A percentile compares a stretch with the other conserved stretches of the same genome.
Conservation (phyloP, 1,140 invertebrate species). For the Drosophila rufa region DNA sequence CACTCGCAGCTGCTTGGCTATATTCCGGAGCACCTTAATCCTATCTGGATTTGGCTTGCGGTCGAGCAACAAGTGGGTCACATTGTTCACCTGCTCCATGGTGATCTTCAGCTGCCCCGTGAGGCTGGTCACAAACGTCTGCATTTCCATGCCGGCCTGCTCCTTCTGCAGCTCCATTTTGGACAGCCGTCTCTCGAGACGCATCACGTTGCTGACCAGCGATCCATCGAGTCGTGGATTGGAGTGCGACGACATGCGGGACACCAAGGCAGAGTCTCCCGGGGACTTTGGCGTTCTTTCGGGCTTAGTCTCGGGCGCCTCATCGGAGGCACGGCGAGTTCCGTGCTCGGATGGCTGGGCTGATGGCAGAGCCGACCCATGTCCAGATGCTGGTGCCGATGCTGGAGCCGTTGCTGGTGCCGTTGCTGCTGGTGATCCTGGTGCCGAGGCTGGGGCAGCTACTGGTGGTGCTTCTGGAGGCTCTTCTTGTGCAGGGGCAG, state of each 20-base stretch:
- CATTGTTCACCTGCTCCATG: constrained; percentile 73
- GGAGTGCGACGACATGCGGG: constrained; percentile 39
- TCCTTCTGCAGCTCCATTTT: constrained; percentile 64
- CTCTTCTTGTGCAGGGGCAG: constrained; percentile 5
- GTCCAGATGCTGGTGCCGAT: neutral
- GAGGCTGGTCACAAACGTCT: constrained; percentile 26
- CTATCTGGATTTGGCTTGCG: constrained; percentile 53
- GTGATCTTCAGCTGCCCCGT: constrained; percentile 63
- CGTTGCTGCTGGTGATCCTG: neutral
- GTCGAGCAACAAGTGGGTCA: constrained; percentile 68
- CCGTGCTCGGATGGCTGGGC: too few relatives aligned
- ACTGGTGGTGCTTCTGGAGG: neutral
- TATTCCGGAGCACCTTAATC: constrained; percentile 49
- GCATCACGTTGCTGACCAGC: constrained; percentile 18
- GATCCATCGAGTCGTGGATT: constrained; percentile 36
- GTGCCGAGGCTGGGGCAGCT: neutral
- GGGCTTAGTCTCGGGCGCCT: neutral
- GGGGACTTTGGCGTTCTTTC: neutral
- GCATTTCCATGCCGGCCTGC: constrained; percentile 40
- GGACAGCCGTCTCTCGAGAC: constrained; percentile 59
- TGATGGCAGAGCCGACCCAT: neutral
- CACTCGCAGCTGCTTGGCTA: constrained; percentile 55
- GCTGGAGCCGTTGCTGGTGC: neutral
- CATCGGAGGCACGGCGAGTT: neutral
- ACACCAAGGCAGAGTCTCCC: neutral